Percentiles rank a stretch among this genome's conserved stretches.
These are phyloP conservation scores for Agonopterix subpropinquella DNA, from an alignment of 2,888 invertebrate species.

Conservation along the genomic window DNA sequence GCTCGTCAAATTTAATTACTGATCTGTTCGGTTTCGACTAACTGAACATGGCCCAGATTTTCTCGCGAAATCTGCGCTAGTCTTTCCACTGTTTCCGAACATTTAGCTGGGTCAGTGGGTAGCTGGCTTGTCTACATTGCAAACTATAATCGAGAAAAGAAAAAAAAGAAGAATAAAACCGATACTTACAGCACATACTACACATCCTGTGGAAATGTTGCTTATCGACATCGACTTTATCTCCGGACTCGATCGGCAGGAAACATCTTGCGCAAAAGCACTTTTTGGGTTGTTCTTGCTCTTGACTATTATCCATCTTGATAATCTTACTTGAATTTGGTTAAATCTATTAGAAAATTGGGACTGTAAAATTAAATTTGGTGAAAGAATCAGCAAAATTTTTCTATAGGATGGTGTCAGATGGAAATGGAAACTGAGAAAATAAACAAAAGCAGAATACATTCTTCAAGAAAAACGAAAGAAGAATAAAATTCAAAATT, in stretches of 20 bases:
- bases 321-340: constrained; percentile 18
- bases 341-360: constrained; percentile 10
- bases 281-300: constrained; percentile 45
- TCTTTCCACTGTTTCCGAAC: no score
- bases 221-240: constrained; percentile 54
- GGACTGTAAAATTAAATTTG: constrained; percentile 11
- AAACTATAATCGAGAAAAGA: not conserved
- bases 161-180: not conserved
- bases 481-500: constrained; percentile 17
- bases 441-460: constrained; percentile 26
- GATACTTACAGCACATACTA: constrained; percentile 60
- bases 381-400: constrained; percentile 36
- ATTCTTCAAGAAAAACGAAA: constrained; percentile 16
- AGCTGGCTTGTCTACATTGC: no score
- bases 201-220: constrained; percentile 59
- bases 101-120: no score
- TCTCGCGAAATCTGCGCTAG: no score
- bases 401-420: constrained; percentile 38
- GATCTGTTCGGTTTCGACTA: no score
- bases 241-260: constrained; percentile 45
- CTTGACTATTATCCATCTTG: constrained; percentile 6
- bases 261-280: constrained; percentile 64
- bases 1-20: no score
- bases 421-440: constrained; percentile 31
- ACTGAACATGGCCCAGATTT: no score